Evolutionary conservation across 1,140 invertebrate species (phyloP).

Genomic region (Palaemon carinicauda): DNA sequence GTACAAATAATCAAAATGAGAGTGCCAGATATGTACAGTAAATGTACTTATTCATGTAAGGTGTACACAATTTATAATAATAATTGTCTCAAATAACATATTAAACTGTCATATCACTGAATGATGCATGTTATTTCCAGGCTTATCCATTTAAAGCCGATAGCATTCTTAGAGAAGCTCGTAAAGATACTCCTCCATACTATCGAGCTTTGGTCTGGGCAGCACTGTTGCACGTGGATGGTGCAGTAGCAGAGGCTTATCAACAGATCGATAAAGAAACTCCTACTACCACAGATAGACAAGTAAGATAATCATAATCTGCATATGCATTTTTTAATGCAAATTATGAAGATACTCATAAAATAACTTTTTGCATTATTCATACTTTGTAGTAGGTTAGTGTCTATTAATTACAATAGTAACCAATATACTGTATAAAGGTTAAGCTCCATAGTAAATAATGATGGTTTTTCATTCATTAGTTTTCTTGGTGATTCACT

Average conservation of each 20-base stretch:
- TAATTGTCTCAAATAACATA: too few species aligned
- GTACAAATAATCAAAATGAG: too few species aligned
- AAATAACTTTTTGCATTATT: too few species aligned
- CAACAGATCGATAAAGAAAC: conserved; percentile 94
- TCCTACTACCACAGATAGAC: conserved; percentile 90
- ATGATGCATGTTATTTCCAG: conserved; percentile 63
- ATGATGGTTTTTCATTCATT: too few species aligned
- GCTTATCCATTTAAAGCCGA: conserved; percentile 87
- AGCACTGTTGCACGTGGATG: conserved; percentile 81
- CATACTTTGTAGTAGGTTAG: background rate
- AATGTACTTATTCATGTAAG: too few species aligned
- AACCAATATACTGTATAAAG: too few species aligned
- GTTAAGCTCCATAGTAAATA: too few species aligned
- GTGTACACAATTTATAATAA: too few species aligned
- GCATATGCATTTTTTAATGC: background rate
- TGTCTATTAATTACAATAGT: background rate
- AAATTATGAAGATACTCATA: too few species aligned
- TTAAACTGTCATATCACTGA: background rate
- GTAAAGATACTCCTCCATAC: conserved; percentile 90
- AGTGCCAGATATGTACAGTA: too few species aligned
- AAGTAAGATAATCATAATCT: conserved; percentile 70
- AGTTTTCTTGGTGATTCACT: background rate
- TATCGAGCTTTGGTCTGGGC: conserved; percentile 92
- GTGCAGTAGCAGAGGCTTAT: conserved; percentile 81
- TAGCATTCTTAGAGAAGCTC: conserved; percentile 82